Percentiles rank a stretch among this genome's conserved stretches.
phyloP scores from a whole-genome alignment of 2,113 vertebrate genomes.

The Salvator merianae region DNA sequence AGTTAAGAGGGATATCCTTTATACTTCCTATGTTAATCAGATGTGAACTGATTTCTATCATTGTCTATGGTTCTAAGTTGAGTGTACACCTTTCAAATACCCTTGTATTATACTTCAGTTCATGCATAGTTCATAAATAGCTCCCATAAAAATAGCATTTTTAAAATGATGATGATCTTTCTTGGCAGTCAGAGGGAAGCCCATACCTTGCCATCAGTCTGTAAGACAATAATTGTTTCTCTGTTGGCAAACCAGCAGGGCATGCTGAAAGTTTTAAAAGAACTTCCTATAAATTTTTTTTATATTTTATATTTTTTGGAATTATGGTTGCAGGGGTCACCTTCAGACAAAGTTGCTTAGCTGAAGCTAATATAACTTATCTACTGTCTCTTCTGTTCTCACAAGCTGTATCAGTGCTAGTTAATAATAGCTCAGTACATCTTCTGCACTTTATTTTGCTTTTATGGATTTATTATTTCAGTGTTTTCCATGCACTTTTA shows the following conservation, averaged over 20 bases:
- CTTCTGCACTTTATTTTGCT: background rate
- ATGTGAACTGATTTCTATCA: slow-evolving; percentile 53
- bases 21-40: slow-evolving; percentile 17
- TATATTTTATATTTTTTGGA: slow-evolving; percentile 15
- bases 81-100: slow-evolving; percentile 53
- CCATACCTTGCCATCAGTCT: slow-evolving; percentile 9
- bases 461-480: background rate
- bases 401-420: background rate
- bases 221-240: slow-evolving; percentile 25
- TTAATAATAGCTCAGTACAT: background rate
- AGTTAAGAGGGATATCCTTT: slow-evolving; percentile 14
- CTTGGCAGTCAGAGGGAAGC: slow-evolving; percentile 10
- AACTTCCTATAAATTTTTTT: fast-evolving
- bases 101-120: slow-evolving; percentile 3
- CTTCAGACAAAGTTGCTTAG: background rate
- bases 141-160: slow-evolving; percentile 28
- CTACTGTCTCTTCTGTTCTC: background rate
- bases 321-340: background rate
- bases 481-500: background rate
- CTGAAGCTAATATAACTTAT: slow-evolving; percentile 18
- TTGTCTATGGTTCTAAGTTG: slow-evolving; percentile 29
- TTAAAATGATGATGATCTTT: background rate
- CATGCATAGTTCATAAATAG: slow-evolving; percentile 20
- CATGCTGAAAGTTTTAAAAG: background rate
- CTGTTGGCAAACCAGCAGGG: background rate